Conservation (phyloP, 2,797 vertebrate species). For the Dermochelys coriacea region DNA sequence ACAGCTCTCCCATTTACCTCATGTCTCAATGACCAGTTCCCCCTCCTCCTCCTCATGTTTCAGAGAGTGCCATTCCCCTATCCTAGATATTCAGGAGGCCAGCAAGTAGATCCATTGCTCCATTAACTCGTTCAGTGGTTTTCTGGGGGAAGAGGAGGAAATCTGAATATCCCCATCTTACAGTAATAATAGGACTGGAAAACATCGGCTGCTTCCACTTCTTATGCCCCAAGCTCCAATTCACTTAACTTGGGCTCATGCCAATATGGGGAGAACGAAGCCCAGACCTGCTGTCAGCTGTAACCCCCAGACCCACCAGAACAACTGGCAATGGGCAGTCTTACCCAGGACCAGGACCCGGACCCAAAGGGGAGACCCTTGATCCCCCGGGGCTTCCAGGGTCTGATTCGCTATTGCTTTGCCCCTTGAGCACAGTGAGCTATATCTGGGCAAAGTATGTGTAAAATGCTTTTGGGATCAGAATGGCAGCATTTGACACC, state of each 20-base stretch:
- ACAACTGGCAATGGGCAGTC: not conserved
- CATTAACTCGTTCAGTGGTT: not conserved
- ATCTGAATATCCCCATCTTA: not conserved
- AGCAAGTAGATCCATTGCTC: not conserved
- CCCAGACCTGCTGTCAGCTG: not conserved
- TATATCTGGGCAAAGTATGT: slow-evolving; percentile 61
- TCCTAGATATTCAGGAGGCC: not conserved
- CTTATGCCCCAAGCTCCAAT: not conserved
- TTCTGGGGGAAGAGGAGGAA: not conserved
- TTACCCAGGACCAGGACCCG: not conserved
- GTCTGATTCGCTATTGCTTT: not conserved
- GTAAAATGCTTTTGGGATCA: slow-evolving; percentile 46
- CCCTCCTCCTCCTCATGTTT: not conserved
- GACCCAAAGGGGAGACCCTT: slow-evolving; percentile 49
- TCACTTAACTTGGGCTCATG: not conserved
- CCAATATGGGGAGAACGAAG: not conserved
- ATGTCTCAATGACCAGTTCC: rapidly evolving
- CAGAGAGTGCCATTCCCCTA: not conserved
- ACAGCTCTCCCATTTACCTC: not conserved
- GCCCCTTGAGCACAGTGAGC: slow-evolving; percentile 41
- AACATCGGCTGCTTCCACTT: not conserved
- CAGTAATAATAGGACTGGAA: not conserved
- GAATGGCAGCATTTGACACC: slow-evolving; percentile 30
- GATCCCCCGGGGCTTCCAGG: slow-evolving; percentile 25
- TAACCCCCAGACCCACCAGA: not conserved